phyloP scores from a whole-genome alignment of 2,113 vertebrate species.

The Mus pahari region DNA sequence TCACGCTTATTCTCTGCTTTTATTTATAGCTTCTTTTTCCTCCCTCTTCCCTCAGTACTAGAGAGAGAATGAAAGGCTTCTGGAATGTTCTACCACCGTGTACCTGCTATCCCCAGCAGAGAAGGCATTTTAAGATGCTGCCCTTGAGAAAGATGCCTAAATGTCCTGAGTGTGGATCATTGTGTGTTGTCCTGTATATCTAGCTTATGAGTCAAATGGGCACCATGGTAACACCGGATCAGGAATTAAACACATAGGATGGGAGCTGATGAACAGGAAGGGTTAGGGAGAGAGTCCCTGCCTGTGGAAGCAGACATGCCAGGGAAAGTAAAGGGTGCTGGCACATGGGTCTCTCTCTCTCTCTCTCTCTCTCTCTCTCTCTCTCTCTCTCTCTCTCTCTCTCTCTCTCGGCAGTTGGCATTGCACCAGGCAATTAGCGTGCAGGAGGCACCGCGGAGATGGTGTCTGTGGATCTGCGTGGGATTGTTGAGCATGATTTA shows the following conservation, averaged over 20 bases:
- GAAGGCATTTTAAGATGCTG: neutral
- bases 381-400: too few relatives aligned
- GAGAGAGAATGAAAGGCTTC: neutral
- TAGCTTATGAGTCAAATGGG: conserved; percentile 1
- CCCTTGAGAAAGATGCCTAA: neutral
- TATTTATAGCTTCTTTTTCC: neutral
- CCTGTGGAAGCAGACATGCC: neutral
- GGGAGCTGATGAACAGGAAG: neutral
- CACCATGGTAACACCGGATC: neutral
- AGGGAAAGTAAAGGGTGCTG: neutral
- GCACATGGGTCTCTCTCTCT: neutral
- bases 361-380: too few relatives aligned
- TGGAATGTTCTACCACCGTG: neutral
- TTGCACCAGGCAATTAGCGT: neutral
- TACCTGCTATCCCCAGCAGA: neutral
- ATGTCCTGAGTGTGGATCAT: neutral
- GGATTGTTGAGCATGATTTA: neutral
- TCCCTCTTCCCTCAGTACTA: neutral
- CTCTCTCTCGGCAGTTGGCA: neutral
- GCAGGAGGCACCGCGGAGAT: neutral
- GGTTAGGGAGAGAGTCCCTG: neutral
- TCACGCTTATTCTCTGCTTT: neutral
- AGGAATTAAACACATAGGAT: neutral
- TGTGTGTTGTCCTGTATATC: neutral
- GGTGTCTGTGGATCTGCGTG: neutral